Percentiles rank a stretch among this genome's conserved stretches.
phyloP scores from a whole-genome alignment of 2,888 invertebrate species.

The Melolontha melolontha region DNA sequence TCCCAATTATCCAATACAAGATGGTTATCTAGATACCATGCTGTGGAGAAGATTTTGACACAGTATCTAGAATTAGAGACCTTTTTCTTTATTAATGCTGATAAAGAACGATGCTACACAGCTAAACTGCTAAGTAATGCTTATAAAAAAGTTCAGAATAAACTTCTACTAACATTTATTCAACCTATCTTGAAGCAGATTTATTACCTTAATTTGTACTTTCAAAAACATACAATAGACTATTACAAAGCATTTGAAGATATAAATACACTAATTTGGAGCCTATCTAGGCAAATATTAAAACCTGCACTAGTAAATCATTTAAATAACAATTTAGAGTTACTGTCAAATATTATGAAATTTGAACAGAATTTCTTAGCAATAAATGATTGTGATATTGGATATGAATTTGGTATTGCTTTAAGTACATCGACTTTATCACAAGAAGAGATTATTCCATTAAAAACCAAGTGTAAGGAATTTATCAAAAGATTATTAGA shows the following conservation, averaged over 20 bases:
- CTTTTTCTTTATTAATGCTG: constrained; percentile 10
- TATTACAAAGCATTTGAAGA: constrained; percentile 20
- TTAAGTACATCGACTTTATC: neutral
- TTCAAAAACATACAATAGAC: constrained; percentile 5
- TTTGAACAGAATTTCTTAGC: constrained; percentile 7
- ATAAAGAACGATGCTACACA: constrained; percentile 36
- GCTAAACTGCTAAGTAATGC: constrained; percentile 16
- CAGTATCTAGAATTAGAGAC: constrained; percentile 49
- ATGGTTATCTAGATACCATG: constrained; percentile 52
- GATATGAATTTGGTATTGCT: constrained; percentile 4
- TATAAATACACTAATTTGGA: constrained; percentile 5
- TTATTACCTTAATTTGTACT: constrained; percentile 8
- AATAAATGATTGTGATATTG: constrained; percentile 1
- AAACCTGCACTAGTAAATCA: constrained; percentile 8
- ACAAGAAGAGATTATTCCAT: neutral
- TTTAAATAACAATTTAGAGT: constrained; percentile 10
- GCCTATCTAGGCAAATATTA: constrained; percentile 7
- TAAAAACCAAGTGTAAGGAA: too few species aligned
- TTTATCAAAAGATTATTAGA: neutral
- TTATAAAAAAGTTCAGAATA: constrained; percentile 17
- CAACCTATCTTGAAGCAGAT: constrained; percentile 31
- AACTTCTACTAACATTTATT: constrained; percentile 21
- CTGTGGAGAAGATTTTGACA: constrained; percentile 47
- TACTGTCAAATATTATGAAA: constrained; percentile 9
- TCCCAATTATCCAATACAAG: constrained; percentile 45